Percentiles rank a stretch among this genome's conserved stretches.
Evolutionary conservation across 2,797 vertebrate species (phyloP).

Genomic region (Melanitta fusca): DNA sequence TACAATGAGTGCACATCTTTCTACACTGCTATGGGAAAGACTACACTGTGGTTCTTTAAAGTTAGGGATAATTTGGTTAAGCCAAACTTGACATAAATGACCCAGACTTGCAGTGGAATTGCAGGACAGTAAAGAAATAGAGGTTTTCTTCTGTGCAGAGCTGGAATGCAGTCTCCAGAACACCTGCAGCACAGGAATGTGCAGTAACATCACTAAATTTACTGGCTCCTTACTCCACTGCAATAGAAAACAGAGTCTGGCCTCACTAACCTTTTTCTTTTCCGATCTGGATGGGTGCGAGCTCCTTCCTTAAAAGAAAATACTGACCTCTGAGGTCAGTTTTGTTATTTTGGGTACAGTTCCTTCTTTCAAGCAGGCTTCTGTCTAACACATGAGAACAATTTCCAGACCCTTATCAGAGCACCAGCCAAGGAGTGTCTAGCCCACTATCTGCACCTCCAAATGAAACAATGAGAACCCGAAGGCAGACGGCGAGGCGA

Average conservation of each 20-base stretch:
- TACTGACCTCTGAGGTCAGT: slow-evolving; percentile 23
- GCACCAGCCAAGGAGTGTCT: slow-evolving; percentile 79
- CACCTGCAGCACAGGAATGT: neutral
- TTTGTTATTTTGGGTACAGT: slow-evolving; percentile 55
- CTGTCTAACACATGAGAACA: slow-evolving; percentile 71
- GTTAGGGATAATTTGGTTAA: neutral
- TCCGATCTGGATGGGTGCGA: neutral
- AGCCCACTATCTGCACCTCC: slow-evolving; percentile 77
- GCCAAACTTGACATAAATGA: neutral
- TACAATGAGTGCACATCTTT: neutral
- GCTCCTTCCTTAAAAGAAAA: neutral
- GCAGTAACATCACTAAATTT: neutral
- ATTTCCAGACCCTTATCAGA: slow-evolving; percentile 80
- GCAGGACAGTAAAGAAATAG: neutral
- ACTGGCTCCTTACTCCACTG: neutral
- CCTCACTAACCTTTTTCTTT: neutral
- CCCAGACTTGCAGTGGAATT: neutral
- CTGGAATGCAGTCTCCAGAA: neutral
- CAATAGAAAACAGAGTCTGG: neutral
- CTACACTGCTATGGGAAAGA: rapidly evolving
- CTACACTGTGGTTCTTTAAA: neutral
- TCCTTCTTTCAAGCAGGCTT: slow-evolving; percentile 60
- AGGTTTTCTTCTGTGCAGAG: neutral
- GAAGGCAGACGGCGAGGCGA: slow-evolving; percentile 68
- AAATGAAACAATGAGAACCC: slow-evolving; percentile 77